Conservation (phyloP, 2,113 vertebrate genomes). For the Sapajus apella region DNA sequence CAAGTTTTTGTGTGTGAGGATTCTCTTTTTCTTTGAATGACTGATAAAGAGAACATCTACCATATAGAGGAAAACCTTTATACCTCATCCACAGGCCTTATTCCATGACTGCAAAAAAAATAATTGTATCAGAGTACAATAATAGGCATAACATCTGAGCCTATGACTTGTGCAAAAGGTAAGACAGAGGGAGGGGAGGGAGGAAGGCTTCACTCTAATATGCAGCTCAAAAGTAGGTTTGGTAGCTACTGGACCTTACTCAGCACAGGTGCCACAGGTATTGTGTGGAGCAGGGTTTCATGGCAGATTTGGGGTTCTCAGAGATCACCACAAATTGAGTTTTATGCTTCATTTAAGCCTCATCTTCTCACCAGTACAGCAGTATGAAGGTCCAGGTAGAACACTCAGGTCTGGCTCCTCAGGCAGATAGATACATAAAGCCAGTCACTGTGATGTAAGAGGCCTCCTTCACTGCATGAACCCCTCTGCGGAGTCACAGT, state of each 20-base stretch:
- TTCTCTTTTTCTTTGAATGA: slow-evolving; percentile 14
- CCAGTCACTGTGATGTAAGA: not conserved
- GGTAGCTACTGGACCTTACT: not conserved
- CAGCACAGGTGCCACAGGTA: not conserved
- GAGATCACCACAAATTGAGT: not conserved
- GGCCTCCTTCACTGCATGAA: not conserved
- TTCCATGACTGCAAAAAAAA: not conserved
- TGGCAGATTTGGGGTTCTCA: not conserved
- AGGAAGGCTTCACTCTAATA: not conserved
- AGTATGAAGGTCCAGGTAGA: not conserved
- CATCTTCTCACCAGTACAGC: not conserved
- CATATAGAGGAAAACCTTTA: not conserved
- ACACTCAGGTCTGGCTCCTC: not conserved
- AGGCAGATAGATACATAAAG: not conserved
- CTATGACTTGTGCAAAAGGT: not conserved
- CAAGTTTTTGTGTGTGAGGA: not conserved
- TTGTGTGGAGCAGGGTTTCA: not conserved
- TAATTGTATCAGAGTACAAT: not conserved
- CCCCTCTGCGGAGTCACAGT: not conserved
- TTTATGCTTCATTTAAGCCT: not conserved
- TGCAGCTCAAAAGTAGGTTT: not conserved
- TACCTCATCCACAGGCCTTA: not conserved
- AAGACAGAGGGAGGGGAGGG: not conserved
- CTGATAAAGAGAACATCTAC: not conserved
- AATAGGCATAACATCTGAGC: not conserved